Evolutionary conservation across 2,797 vertebrate species (phyloP).

Genomic region (Malacoctenus gilli): DNA sequence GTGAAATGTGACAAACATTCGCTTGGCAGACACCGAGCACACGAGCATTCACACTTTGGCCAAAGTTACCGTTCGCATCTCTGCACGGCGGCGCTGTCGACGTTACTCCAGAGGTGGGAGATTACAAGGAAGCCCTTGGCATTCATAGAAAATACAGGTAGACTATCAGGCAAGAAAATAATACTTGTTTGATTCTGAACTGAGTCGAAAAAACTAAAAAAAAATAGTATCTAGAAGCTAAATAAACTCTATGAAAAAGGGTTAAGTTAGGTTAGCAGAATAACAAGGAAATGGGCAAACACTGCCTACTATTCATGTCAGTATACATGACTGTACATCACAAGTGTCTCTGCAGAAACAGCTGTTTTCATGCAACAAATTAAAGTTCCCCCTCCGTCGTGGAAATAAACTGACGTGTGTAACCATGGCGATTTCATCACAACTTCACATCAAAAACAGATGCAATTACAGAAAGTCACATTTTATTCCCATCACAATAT

Average conservation of each 20-base stretch:
- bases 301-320: constrained; percentile 82
- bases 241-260: constrained; percentile 55
- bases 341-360: constrained; percentile 84
- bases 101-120: constrained; percentile 31
- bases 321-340: constrained; percentile 86
- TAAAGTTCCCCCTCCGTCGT: constrained; percentile 83
- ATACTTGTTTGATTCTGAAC: constrained; percentile 47
- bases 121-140: constrained; percentile 87
- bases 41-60: constrained; percentile 60
- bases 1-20: constrained; percentile 20
- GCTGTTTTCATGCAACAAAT: constrained; percentile 86
- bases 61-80: constrained; percentile 51
- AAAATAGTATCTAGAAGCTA: constrained; percentile 20
- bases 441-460: constrained; percentile 68
- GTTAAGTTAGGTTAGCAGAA: constrained; percentile 61
- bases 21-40: constrained; percentile 37
- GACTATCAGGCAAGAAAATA: constrained; percentile 88
- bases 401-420: constrained; percentile 74
- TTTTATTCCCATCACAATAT: constrained; percentile 44
- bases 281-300: constrained; percentile 78
- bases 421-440: constrained; percentile 60
- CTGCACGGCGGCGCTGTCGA: constrained; percentile 7
- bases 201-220: constrained; percentile 49
- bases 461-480: constrained; percentile 57
- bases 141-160: constrained; percentile 89